Evolutionary conservation across 1,140 invertebrate genomes (phyloP).

Genomic region (Agrilus planipennis): DNA sequence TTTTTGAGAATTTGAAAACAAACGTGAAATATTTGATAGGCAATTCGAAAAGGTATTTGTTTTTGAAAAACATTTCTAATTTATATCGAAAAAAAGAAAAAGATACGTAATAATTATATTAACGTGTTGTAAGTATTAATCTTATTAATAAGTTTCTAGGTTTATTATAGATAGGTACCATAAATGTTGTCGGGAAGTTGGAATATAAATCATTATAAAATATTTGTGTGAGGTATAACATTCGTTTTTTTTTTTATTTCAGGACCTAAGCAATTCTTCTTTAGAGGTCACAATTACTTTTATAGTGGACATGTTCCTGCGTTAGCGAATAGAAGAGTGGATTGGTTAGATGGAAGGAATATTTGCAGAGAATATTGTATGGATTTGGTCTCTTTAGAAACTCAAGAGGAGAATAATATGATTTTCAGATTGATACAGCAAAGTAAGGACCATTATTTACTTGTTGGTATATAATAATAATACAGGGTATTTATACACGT

Average conservation of each 20-base stretch:
- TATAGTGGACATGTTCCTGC: conserved; percentile 70
- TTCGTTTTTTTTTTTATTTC: conserved; percentile 23
- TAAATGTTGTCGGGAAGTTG: neutral
- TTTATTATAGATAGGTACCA: conserved; percentile 6
- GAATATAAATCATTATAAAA: neutral
- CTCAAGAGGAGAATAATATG: conserved; percentile 80
- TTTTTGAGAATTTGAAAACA: too few species aligned
- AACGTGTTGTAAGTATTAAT: neutral
- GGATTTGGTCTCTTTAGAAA: conserved; percentile 79
- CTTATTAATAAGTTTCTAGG: neutral
- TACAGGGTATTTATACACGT: too few species aligned
- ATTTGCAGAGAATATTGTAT: conserved; percentile 85
- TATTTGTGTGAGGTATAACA: neutral
- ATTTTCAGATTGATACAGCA: conserved; percentile 76
- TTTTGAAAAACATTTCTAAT: too few species aligned
- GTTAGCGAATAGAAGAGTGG: conserved; percentile 63
- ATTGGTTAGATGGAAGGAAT: conserved; percentile 84
- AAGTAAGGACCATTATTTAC: too few species aligned
- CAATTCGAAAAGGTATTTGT: too few species aligned
- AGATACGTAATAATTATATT: neutral
- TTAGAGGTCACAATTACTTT: conserved; percentile 79
- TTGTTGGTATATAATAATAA: too few species aligned
- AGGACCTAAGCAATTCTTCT: conserved; percentile 85
- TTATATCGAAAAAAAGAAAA: too few species aligned
- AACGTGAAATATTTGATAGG: too few species aligned